Evolutionary conservation across 2,888 invertebrate genomes (phyloP), one percentile per base, ranked within the genome.

Genomic region (Erynnis tages): DNA sequence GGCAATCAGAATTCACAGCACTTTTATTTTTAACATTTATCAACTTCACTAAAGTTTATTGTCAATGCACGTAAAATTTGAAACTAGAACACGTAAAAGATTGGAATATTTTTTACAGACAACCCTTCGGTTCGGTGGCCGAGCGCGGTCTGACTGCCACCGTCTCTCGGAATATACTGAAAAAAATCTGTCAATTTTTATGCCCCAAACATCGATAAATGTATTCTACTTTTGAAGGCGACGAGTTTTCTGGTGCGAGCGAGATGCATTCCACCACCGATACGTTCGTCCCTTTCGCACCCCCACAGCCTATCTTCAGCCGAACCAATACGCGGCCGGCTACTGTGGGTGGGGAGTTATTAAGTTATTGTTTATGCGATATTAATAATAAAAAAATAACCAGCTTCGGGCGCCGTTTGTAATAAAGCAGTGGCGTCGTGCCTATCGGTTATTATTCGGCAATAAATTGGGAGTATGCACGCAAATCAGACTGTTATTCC

Each of bases 111-210:
- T 79, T 78, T 75, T 67, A 29, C 30, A 59, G 66, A 75, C 82
- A 82, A 82, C 81, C 78, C 76, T 79, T 77, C 76, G 67, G 46
- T 57, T 41, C 66, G 60, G 64, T 58, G 59, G 65, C 62, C 59
- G 64, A 63, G 58, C 64, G 38, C 65, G 63, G 74, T 80, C 69
- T 79, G 76, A 58, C 64, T 73, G 64, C 61, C 58, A 35, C 69
- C 57, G 67, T 73, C 65, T 68, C 79, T 77, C 76, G 80, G 83
- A 82, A 81, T 80, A 77, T 75, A 90, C 90, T 90, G 86, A 86
- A 89, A 90, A 89, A 90, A 89, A 82, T 82, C 88, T 86, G 87
- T 87, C 89, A 90, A 90, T 90, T 90, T 90, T 89, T 89, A 90
- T 86, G 84, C 82, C 79, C 80, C 82, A 76, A 86, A 83, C 88